Evolutionary conservation across 2,797 vertebrate species (phyloP), one percentile per base, ranked within the genome.

Genomic region (Pachyuromys duprasi): DNA sequence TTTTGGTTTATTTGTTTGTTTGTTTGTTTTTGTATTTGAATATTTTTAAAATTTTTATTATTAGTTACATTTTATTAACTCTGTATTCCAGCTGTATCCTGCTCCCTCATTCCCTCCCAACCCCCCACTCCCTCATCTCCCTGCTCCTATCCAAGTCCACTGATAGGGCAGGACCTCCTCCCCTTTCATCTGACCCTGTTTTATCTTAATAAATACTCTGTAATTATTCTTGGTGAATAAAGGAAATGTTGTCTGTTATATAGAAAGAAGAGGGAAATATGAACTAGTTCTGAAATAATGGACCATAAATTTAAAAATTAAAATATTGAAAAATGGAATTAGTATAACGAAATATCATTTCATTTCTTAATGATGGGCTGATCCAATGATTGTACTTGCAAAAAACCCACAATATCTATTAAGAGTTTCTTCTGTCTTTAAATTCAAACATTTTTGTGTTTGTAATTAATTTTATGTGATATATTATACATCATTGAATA

Each of bases 131-230:
- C n/a, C n/a, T n/a, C n/a, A n/a, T n/a, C n/a, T n/a, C n/a, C n/a
- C n/a, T n/a, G n/a, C n/a, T n/a, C n/a, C n/a, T n/a, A n/a, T n/a
- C n/a, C n/a, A n/a, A n/a, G n/a, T n/a, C n/a, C n/a, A n/a, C n/a
- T n/a, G n/a, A n/a, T n/a, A n/a, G n/a, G n/a, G n/a, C n/a, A n/a
- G n/a, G n/a, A n/a, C n/a, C n/a, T n/a, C n/a, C n/a, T n/a, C n/a
- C n/a, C n/a, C n/a, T n/a, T n/a, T n/a, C n/a, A n/a, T n/a, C n/a
- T n/a, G n/a, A n/a, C n/a, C n/a, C n/a, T n/a, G n/a, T n/a, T n/a
- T n/a, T n/a, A n/a, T n/a, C 36, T 90, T 80, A 70, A 86, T 45
- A 95, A 90, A 60, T 79, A 75, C 67, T 81, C 42, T 88, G 8
- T 80, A 93, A 65, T 90, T 11, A 86, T 42, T 2, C 24, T 33